These are phyloP conservation scores for Engystomops pustulosus DNA, from an alignment of 2,113 vertebrate genomes.

Conservation along the genomic window DNA sequence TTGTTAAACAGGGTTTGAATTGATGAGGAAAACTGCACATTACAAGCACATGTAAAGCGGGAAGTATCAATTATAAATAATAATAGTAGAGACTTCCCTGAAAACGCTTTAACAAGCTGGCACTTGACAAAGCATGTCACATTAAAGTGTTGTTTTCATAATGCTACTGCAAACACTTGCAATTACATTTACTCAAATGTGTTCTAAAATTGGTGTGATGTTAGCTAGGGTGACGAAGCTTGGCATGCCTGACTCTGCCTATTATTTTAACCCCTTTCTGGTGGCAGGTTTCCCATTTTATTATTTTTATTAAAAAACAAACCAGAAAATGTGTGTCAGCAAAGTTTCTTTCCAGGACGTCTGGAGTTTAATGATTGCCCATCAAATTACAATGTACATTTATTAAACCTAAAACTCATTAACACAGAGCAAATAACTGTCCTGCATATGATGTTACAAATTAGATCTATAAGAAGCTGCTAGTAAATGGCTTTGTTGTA, in stretches of 20 bases:
- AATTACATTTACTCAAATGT: slow-evolving; percentile 39
- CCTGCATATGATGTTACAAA: neutral
- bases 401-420: neutral
- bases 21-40: slow-evolving; percentile 37
- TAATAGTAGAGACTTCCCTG: slow-evolving; percentile 31
- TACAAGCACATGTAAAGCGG: slow-evolving; percentile 30
- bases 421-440: neutral
- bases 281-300: neutral
- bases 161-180: slow-evolving; percentile 35
- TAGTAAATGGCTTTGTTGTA: neutral
- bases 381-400: neutral
- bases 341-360: neutral
- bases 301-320: no score
- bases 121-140: slow-evolving; percentile 50
- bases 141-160: slow-evolving; percentile 55
- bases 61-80: slow-evolving; percentile 52
- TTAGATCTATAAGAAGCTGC: neutral
- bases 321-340: no score
- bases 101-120: slow-evolving; percentile 47
- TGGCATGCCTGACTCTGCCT: neutral
- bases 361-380: no score
- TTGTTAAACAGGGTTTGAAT: slow-evolving; percentile 39
- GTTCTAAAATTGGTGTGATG: slow-evolving; percentile 24
- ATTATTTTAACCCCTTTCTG: neutral
- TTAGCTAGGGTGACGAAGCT: neutral